Evolutionary conservation across 2,113 vertebrate species (phyloP).

Genomic region (Grammomys surdaster): DNA sequence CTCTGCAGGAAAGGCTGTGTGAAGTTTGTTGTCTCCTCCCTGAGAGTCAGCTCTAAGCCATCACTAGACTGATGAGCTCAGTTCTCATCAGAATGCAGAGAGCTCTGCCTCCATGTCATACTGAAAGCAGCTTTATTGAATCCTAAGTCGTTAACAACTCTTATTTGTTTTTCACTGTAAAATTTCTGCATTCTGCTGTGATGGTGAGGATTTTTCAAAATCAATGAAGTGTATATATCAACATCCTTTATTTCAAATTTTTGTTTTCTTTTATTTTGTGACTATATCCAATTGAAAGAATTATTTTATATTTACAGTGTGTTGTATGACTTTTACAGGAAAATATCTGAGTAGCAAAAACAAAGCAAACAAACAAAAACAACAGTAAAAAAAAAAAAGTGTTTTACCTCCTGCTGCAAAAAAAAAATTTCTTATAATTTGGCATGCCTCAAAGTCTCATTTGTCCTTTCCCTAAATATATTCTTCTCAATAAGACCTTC

Average conservation of each 20-base stretch:
- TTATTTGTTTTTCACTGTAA: background rate
- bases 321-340: background rate
- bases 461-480: background rate
- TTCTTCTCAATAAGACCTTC: background rate
- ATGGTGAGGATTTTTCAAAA: conserved; percentile 48
- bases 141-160: background rate
- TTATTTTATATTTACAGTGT: background rate
- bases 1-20: conserved; percentile 26
- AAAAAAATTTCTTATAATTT: background rate
- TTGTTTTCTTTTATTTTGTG: conserved; percentile 9
- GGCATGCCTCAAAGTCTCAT: background rate
- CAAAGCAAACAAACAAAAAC: no score
- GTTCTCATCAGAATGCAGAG: conserved; percentile 63
- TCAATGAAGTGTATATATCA: background rate
- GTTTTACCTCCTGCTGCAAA: background rate
- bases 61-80: conserved; percentile 67
- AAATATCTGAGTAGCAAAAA: background rate
- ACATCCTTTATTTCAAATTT: conserved; percentile 10
- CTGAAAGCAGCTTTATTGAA: conserved; percentile 43
- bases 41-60: conserved; percentile 50
- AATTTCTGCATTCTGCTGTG: conserved; percentile 14
- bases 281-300: background rate
- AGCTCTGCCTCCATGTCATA: background rate
- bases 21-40: conserved; percentile 11
- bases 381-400: background rate